Evolutionary conservation across 2,113 vertebrate species (phyloP).

Genomic region (Anser brachyrhynchus): DNA sequence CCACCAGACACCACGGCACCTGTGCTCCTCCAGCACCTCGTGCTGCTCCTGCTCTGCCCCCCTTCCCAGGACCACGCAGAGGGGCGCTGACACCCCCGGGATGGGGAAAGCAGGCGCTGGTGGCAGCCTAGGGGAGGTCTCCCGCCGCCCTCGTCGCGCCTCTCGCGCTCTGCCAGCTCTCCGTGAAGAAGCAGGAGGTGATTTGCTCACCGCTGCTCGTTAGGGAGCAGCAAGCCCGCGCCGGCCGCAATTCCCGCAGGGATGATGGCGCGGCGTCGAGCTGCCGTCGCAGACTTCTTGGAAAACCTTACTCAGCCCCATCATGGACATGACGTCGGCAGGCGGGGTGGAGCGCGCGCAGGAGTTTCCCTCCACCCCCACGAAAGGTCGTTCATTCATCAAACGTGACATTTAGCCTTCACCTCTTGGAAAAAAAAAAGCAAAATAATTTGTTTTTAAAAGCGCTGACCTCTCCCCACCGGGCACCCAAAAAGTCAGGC

Average conservation of each 20-base stretch:
- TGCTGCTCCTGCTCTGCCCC: no score
- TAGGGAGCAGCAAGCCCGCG: no score
- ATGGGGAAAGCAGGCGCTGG: not conserved
- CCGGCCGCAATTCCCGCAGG: not conserved
- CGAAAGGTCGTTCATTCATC: not conserved
- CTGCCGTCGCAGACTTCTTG: not conserved
- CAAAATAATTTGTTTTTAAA: no score
- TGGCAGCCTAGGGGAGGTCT: not conserved
- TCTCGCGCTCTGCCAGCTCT: not conserved
- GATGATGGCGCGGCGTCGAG: fast-evolving
- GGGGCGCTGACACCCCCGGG: not conserved
- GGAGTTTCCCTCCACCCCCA: not conserved
- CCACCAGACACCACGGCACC: no score
- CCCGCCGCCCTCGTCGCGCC: fast-evolving
- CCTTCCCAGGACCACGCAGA: fast-evolving
- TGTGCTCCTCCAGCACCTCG: fast-evolving
- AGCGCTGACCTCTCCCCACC: not conserved
- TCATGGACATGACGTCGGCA: not conserved
- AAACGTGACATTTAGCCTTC: not conserved
- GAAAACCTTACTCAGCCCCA: not conserved
- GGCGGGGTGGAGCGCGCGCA: fast-evolving
- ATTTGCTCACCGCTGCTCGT: fast-evolving
- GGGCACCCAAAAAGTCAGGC: not conserved
- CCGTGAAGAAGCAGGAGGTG: not conserved
- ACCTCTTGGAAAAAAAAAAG: not conserved